These are phyloP conservation scores for Amiota communis DNA, from an alignment of 2,888 invertebrate species.

Conservation along the genomic window DNA sequence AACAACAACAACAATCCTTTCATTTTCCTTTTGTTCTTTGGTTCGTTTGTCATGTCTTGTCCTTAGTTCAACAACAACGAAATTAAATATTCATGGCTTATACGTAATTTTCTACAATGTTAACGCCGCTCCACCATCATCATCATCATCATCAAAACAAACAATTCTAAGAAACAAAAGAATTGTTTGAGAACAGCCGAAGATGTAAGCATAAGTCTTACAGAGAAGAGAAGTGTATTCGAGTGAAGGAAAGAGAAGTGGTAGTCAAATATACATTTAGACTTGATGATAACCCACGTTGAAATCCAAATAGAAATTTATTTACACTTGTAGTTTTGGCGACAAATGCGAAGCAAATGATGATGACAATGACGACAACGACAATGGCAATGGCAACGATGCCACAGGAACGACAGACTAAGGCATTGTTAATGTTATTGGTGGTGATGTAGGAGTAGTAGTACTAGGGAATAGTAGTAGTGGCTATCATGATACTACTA, in stretches of 20 bases:
- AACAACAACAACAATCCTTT: no score
- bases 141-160: no score
- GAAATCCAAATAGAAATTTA: constrained; percentile 9
- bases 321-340: constrained; percentile 6
- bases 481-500: not conserved
- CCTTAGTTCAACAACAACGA: not conserved
- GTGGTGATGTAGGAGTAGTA: no score
- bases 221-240: not conserved
- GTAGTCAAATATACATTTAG: no score
- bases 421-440: no score
- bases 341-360: constrained; percentile 4
- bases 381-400: not conserved
- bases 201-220: not conserved
- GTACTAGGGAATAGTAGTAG: no score
- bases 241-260: no score
- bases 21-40: no score
- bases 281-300: no score
- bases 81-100: constrained; percentile 15
- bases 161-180: no score
- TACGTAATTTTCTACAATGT: not conserved
- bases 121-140: no score
- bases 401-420: not conserved
- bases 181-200: not conserved
- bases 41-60: no score
- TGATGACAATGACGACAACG: not conserved